A percentile compares a stretch with the other conserved stretches of the same genome.
phyloP scores from a whole-genome alignment of 2,797 vertebrate species.

The Enteromius thamalakanensis region DNA sequence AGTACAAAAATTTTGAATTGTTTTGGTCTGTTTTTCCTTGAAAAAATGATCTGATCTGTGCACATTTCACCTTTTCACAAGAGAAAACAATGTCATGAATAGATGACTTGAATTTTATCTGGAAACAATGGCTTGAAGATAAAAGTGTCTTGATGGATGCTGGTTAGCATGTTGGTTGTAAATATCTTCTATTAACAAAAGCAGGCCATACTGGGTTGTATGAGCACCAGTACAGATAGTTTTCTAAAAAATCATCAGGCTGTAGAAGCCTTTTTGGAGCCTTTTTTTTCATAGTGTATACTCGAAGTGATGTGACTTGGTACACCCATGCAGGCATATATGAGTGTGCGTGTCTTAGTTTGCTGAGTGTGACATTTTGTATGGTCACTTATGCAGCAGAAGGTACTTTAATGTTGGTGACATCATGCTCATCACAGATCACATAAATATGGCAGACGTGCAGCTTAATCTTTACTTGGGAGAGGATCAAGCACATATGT shows the following conservation, averaged over 20 bases:
- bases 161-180: background rate
- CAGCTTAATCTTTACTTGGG: constrained; percentile 6
- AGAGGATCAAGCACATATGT: constrained; percentile 19
- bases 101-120: background rate
- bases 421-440: constrained; percentile 28
- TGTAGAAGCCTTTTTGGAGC: background rate
- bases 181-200: constrained; percentile 13
- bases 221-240: background rate
- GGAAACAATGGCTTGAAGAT: background rate
- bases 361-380: constrained; percentile 1
- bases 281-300: background rate
- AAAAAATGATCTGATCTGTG: background rate
- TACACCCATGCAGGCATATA: background rate
- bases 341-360: background rate
- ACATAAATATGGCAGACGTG: constrained; percentile 23
- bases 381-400: constrained; percentile 6
- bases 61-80: background rate
- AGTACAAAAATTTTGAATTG: background rate
- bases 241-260: background rate
- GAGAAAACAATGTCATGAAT: background rate
- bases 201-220: background rate
- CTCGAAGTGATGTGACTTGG: background rate
- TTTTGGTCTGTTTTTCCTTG: background rate
- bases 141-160: background rate
- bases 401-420: constrained; percentile 5